A percentile compares a stretch with the other conserved stretches of the same genome.
Conservation (phyloP, 2,888 invertebrate species). For the Drosophila anomalata region DNA sequence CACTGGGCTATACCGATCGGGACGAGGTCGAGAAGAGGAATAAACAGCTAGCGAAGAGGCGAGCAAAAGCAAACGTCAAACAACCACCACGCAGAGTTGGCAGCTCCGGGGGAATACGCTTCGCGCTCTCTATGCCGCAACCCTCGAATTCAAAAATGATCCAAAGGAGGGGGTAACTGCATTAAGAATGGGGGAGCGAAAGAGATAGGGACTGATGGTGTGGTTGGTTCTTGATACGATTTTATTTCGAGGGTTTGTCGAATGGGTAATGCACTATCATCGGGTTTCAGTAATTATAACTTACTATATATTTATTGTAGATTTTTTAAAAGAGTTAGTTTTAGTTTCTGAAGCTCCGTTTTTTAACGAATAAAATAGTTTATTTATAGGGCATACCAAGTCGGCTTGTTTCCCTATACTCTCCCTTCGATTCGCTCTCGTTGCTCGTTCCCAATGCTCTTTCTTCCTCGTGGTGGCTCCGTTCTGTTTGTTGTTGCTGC, state of each 20-base stretch:
- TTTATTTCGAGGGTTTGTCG: not conserved
- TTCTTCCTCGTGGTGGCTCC: conserved; percentile 18
- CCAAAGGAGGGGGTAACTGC: conserved; percentile 28
- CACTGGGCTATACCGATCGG: conserved; percentile 28
- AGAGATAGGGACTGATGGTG: conserved; percentile 15
- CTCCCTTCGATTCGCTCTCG: not conserved
- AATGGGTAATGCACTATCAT: conserved; percentile 6
- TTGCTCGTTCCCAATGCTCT: conserved; percentile 5
- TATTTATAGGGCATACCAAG: not conserved
- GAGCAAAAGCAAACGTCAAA: conserved; percentile 66
- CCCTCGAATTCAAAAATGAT: conserved; percentile 61
- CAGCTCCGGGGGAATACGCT: conserved; percentile 24
- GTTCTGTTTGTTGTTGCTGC: conserved; percentile 52
- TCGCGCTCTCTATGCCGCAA: conserved; percentile 46
- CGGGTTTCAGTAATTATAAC: not conserved
- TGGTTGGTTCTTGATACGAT: conserved; percentile 46
- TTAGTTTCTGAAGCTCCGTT: no score
- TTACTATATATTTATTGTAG: not conserved
- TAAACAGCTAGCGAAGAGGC: conserved; percentile 43
- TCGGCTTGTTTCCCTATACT: conserved; percentile 35
- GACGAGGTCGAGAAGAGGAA: conserved; percentile 49
- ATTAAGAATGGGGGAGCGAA: conserved; percentile 4
- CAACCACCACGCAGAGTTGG: conserved; percentile 67
- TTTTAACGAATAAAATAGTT: not conserved
- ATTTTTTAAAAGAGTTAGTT: no score